Evolutionary conservation across 2,113 vertebrate species (phyloP), one percentile per base, ranked within the genome.

Genomic region (Lepus timidus): DNA sequence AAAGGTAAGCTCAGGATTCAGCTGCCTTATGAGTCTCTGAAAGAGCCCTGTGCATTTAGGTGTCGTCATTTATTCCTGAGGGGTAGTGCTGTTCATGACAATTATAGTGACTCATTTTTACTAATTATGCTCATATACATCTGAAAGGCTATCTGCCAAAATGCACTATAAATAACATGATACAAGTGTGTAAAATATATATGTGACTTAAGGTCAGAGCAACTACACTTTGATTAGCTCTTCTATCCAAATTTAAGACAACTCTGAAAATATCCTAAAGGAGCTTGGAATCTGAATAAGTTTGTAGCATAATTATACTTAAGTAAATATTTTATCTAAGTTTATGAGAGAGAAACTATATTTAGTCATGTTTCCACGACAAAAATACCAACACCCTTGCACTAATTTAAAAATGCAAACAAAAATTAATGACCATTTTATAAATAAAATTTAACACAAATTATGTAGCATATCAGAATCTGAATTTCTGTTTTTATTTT

Each of bases 251-350:
- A 39, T 78, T 44, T 81, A 93, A 93, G 84, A 93, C 20, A 85
- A 88, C 27, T 81, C 7, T 64, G n/a, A 58, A 80, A 93, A 67
- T 67, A 55, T 96, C 73, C 23, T 68, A 11, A 65, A 25, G 20
- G n/a, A 82, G 51, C 25, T 33, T 84, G 85, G 61, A 39, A 71
- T 93, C 83, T 71, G 75, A 87, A 90, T 52, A 39, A 39, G 85
- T 96, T 85, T 85, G 83, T 89, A 36, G 58, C 70, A 31, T 89
- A 68, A 91, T 91, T 93, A 85, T 67, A 74, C 76, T 70, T 85
- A 94, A 94, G 64, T 83, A 95, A 95, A 85, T 82, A 95, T 88
- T 96, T 93, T 79, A 67, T 93, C 31, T 84, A 89, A 64, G 79
- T 71, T 85, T 74, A 25, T 12, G 65, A 61, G 67, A 81, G 16